phyloP scores from a whole-genome alignment of 1,140 invertebrate species.

The Zaprionus nigranus region DNA sequence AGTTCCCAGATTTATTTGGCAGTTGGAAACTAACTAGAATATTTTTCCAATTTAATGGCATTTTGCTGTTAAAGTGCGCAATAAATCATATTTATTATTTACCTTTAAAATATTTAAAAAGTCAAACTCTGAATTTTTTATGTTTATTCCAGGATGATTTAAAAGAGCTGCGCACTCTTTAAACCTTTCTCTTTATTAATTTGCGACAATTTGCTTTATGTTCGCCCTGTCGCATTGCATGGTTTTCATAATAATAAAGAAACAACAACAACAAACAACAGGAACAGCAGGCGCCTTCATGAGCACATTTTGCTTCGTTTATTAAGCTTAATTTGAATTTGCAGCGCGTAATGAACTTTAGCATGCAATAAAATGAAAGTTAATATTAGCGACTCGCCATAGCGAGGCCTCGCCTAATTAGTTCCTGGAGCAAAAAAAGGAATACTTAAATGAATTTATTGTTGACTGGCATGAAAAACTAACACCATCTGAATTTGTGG shows the following conservation, averaged over 20 bases:
- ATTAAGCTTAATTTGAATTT: slow-evolving; percentile 63
- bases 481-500: not conserved
- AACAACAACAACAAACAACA: slow-evolving; percentile 16
- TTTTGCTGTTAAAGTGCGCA: slow-evolving; percentile 1
- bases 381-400: slow-evolving; percentile 53
- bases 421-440: slow-evolving; percentile 29
- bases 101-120: not conserved
- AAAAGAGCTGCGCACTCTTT: not conserved
- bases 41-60: not conserved
- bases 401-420: slow-evolving; percentile 53
- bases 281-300: slow-evolving; percentile 13
- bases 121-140: too few relatives aligned
- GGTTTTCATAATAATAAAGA: slow-evolving; percentile 29
- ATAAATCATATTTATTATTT: not conserved
- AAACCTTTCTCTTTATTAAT: slow-evolving; percentile 14
- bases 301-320: slow-evolving; percentile 45
- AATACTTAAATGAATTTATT: not conserved
- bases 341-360: slow-evolving; percentile 68
- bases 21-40: not conserved
- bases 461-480: not conserved
- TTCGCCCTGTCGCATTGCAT: slow-evolving; percentile 28
- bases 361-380: slow-evolving; percentile 78
- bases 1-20: not conserved
- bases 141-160: too few relatives aligned
- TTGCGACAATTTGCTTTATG: slow-evolving; percentile 48